Base-by-base conservation (phyloP, 2,797 vertebrate species). In the Morelia viridis region DNA sequence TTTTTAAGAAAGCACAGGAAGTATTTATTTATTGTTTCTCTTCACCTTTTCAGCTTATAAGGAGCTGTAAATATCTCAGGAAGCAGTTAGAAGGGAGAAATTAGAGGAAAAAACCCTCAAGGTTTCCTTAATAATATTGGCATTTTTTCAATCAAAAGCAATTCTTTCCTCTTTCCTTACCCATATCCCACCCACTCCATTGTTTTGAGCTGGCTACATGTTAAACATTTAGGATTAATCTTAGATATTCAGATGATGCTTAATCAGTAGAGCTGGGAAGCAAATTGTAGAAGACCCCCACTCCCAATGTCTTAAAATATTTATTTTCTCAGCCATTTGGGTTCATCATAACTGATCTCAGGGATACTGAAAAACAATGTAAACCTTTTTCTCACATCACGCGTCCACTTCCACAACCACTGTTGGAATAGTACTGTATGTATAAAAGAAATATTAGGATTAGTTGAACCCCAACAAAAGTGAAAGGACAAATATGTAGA, bases 61-160 rank as follows among this genome's bases (percentile, higher is more conserved):
- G 85, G 84, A 91, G 13, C 88, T 91, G 56, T 87, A 80, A 92
- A 92, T 93, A 62, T 91, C 84, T 31, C 10, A 62, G 92, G 60
- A 92, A 94, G 91, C 53, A 94, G 13, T 62, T 94, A 91, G 46
- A 88, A 91, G 92, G 60, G 90, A 93, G 90, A 60, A 53, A 53
- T 92, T 94, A 41, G 60, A 68, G 94, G 62, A 12, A 50, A 92
- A 50, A 61, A 28, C 80, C 12, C 17, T 84, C 92, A 91, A 76
- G 89, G 88, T 64, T 94, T 94, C 64, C 86, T 89, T 93, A 93
- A 84, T 91, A 92, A 53, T 85, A 80, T 46, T 0, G 5, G 90
- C 22, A 89, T 8, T n/a, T 90, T 11, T 1, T 88, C 46, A 57
- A 94, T 22, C 26, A 24, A 0, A 0, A 89, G 88, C 88, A 94